A percentile compares a stretch with the other conserved stretches of the same genome.
These are phyloP conservation scores for Bubalus kerabau DNA, from an alignment of 2,113 vertebrate species.

Conservation along the genomic window DNA sequence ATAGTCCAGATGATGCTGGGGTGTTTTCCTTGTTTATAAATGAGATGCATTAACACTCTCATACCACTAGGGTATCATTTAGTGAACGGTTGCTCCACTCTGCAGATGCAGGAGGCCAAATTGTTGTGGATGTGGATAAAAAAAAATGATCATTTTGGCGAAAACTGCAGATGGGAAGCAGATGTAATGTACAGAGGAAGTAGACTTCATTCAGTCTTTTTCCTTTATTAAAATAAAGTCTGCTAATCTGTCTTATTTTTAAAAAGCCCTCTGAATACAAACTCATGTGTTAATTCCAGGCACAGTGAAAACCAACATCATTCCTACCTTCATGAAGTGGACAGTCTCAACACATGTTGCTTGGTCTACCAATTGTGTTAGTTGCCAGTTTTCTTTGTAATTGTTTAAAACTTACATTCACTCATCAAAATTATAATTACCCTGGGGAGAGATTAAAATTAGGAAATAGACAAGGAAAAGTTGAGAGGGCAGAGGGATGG, in stretches of 20 bases:
- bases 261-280: conserved; percentile 34
- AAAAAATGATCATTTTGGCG: conserved; percentile 43
- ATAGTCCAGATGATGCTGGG: conserved; percentile 33
- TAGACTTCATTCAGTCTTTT: background rate
- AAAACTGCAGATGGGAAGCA: conserved; percentile 62
- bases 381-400: background rate
- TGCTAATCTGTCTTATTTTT: conserved; percentile 29
- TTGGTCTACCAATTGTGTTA: background rate
- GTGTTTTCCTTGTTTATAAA: conserved; percentile 64
- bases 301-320: background rate
- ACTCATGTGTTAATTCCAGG: background rate
- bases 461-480: background rate
- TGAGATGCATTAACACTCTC: conserved; percentile 46
- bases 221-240: conserved; percentile 55
- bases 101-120: conserved; percentile 52
- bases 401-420: background rate
- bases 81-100: background rate
- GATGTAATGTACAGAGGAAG: conserved; percentile 49
- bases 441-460: background rate
- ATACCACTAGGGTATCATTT: conserved; percentile 57
- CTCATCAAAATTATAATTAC: conserved; percentile 1
- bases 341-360: background rate
- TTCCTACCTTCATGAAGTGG: conserved; percentile 32
- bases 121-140: conserved; percentile 34
- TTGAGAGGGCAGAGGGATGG: background rate